These are phyloP conservation scores for Aphodius granarius DNA, from an alignment of 2,888 invertebrate species.

Conservation along the genomic window DNA sequence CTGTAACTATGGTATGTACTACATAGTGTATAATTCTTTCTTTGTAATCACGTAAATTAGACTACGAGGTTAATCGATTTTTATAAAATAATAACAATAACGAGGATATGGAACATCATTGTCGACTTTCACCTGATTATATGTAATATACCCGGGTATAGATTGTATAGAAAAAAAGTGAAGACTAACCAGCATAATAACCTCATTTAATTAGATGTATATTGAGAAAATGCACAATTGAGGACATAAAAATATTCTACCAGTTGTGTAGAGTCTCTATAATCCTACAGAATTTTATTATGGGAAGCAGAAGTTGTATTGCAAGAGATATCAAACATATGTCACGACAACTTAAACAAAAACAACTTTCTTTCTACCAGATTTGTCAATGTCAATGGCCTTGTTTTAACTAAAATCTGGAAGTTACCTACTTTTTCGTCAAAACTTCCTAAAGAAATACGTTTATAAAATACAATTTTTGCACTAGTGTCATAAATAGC, in stretches of 20 bases:
- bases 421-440: not conserved
- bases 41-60: no score
- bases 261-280: not conserved
- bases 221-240: not conserved
- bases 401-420: not conserved
- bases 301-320: not conserved
- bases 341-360: not conserved
- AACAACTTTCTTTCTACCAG: not conserved
- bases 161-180: not conserved
- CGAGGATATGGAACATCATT: not conserved
- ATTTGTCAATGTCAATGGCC: not conserved
- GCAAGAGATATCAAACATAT: not conserved
- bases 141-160: not conserved
- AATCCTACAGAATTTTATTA: no score
- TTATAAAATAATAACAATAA: not conserved
- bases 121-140: not conserved
- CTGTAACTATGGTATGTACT: no score
- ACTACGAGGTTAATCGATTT: not conserved
- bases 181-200: not conserved
- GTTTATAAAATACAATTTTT: not conserved
- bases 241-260: not conserved
- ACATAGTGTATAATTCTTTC: no score
- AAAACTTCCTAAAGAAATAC: no score
- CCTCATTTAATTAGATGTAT: not conserved
- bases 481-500: no score